phyloP scores from a whole-genome alignment of 2,888 invertebrate genomes.

The Meandrusa payeni region DNA sequence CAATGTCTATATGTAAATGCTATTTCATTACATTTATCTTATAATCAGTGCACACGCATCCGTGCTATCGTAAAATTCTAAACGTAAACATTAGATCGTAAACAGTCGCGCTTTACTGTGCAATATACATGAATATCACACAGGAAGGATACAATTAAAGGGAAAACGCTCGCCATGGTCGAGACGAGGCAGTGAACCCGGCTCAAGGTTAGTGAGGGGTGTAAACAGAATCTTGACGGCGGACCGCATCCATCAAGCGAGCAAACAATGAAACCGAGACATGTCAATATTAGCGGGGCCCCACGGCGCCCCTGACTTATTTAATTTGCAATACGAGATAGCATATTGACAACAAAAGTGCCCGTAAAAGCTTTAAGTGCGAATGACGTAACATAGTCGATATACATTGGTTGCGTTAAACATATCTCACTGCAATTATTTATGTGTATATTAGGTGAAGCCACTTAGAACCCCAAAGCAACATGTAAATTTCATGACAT shows the following conservation, averaged over 20 bases:
- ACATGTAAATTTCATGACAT: too few species aligned
- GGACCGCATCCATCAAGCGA: slow-evolving; percentile 60
- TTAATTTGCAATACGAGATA: slow-evolving; percentile 44
- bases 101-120: slow-evolving; percentile 27
- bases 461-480: too few species aligned
- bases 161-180: slow-evolving; percentile 44
- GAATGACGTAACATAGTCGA: too few species aligned
- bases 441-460: too few species aligned
- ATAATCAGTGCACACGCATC: too few species aligned
- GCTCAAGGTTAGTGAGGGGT: slow-evolving; percentile 63
- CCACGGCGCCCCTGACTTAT: slow-evolving; percentile 32
- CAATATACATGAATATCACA: slow-evolving; percentile 54
- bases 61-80: too few species aligned
- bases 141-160: slow-evolving; percentile 66
- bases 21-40: too few species aligned
- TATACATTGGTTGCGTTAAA: too few species aligned
- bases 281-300: slow-evolving; percentile 54
- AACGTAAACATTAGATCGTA: too few species aligned
- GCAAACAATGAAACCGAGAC: slow-evolving; percentile 62
- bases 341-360: slow-evolving; percentile 35
- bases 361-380: slow-evolving; percentile 4
- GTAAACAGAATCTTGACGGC: slow-evolving; percentile 43
- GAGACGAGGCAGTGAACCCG: slow-evolving; percentile 61
- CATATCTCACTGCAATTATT: too few species aligned
- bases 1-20: too few species aligned